Evolutionary conservation across 2,888 invertebrate genomes (phyloP).

Genomic region (Lydus trimaculatus): DNA sequence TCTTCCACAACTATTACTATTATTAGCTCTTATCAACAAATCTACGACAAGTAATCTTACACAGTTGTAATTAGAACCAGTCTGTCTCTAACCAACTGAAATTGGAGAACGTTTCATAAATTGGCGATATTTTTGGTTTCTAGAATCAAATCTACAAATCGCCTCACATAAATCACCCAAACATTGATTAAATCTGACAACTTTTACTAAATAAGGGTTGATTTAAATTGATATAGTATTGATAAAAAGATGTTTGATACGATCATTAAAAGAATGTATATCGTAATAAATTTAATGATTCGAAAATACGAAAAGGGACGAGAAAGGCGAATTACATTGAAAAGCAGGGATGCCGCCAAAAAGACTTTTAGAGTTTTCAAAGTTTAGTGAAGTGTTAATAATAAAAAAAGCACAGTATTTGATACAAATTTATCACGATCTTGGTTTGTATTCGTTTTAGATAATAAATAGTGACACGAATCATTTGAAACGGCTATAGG

Average conservation of each 20-base stretch:
- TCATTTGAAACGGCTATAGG: too few relatives aligned
- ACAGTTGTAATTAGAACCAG: slow-evolving; percentile 11
- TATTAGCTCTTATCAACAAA: slow-evolving; percentile 4
- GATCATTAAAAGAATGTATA: neutral
- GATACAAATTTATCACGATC: too few relatives aligned
- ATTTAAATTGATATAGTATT: neutral
- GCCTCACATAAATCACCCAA: neutral
- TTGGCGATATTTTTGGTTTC: neutral
- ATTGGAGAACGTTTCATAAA: neutral
- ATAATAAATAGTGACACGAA: too few relatives aligned
- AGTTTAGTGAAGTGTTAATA: neutral
- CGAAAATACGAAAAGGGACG: neutral
- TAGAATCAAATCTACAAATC: neutral
- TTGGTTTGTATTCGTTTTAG: too few relatives aligned
- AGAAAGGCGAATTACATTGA: neutral
- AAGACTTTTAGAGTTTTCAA: neutral
- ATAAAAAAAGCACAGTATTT: too few relatives aligned
- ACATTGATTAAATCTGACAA: slow-evolving; percentile 5
- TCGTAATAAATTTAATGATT: neutral
- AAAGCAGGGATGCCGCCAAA: neutral
- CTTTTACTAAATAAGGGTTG: neutral
- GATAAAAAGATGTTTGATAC: neutral
- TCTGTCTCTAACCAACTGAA: neutral
- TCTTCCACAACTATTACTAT: neutral
- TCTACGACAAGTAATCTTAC: slow-evolving; percentile 14